Percentiles rank a stretch among this genome's conserved stretches.
These are phyloP conservation scores for Euglossa dilemma DNA, from an alignment of 1,140 invertebrate species.

Conservation along the genomic window DNA sequence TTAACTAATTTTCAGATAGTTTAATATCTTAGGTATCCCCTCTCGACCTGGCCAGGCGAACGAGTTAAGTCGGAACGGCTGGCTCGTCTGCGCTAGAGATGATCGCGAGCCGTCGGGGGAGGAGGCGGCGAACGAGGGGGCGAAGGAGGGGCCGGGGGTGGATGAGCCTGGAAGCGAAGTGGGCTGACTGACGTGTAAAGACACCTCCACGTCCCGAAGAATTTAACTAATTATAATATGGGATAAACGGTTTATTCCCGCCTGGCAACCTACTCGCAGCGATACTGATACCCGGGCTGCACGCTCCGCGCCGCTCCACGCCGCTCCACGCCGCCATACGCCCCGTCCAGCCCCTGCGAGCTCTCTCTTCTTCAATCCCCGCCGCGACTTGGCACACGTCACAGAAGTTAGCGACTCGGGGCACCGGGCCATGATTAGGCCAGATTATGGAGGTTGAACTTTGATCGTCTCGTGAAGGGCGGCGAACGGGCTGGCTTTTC, in stretches of 20 bases:
- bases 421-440: constrained; percentile 71
- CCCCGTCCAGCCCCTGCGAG: constrained; percentile 42
- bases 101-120: constrained; percentile 49
- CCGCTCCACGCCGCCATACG: constrained; percentile 45
- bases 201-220: constrained; percentile 82
- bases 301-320: constrained; percentile 47
- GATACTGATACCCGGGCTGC: constrained; percentile 76
- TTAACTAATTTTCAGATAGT: constrained; percentile 82
- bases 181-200: constrained; percentile 82
- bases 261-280: constrained; percentile 78
- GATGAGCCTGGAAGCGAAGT: constrained; percentile 81
- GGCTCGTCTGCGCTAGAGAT: constrained; percentile 73
- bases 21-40: constrained; percentile 78
- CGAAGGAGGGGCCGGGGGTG: constrained; percentile 54
- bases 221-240: constrained; percentile 84
- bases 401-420: constrained; percentile 76
- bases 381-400: constrained; percentile 74
- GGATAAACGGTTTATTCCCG: constrained; percentile 82
- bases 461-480: constrained; percentile 67
- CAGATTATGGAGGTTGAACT: constrained; percentile 71
- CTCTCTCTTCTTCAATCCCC: constrained; percentile 55
- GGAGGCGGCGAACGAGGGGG: constrained; percentile 16
- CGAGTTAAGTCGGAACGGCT: constrained; percentile 80
- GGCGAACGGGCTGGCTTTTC: constrained; percentile 40
- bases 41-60: constrained; percentile 70